Conservation (phyloP, 1,140 invertebrate species). For the Maconellicoccus hirsutus region DNA sequence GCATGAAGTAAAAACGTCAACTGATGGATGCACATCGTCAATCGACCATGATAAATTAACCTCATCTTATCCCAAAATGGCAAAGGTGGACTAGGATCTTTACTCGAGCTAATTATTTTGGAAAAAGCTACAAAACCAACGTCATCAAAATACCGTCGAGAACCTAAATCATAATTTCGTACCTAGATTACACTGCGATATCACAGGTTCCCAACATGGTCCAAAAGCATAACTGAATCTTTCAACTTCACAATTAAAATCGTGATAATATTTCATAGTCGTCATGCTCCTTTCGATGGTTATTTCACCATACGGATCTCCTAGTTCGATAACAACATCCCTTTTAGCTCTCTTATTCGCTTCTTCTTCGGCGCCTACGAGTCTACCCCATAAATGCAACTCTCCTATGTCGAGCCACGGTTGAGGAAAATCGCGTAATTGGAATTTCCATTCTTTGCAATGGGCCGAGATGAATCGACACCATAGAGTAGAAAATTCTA, state of each 20-base stretch:
- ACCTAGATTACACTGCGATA: slow-evolving; percentile 88
- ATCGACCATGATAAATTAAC: slow-evolving; percentile 78
- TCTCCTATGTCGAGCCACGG: slow-evolving; percentile 71
- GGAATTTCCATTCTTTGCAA: slow-evolving; percentile 72
- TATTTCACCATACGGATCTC: slow-evolving; percentile 58
- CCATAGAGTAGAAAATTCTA: slow-evolving; percentile 89
- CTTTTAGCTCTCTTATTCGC: slow-evolving; percentile 63
- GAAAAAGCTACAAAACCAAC: slow-evolving; percentile 51
- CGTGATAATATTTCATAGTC: slow-evolving; percentile 92
- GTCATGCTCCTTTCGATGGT: slow-evolving; percentile 78
- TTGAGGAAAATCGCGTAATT: slow-evolving; percentile 92
- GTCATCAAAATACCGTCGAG: background rate
- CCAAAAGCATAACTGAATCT: slow-evolving; percentile 87
- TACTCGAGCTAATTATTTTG: slow-evolving; percentile 70
- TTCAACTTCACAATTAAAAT: slow-evolving; percentile 87
- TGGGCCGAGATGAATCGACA: slow-evolving; percentile 70
- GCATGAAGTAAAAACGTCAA: slow-evolving; percentile 83
- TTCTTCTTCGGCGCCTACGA: slow-evolving; percentile 80
- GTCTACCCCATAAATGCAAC: slow-evolving; percentile 74
- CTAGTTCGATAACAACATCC: slow-evolving; percentile 56
- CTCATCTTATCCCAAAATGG: slow-evolving; percentile 98
- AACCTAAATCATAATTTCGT: slow-evolving; percentile 33
- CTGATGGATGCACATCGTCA: slow-evolving; percentile 74
- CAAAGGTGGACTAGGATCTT: slow-evolving; percentile 84
- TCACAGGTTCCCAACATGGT: slow-evolving; percentile 96